A percentile compares a stretch with the other conserved stretches of the same genome.
Evolutionary conservation across 2,113 vertebrate genomes (phyloP).

Genomic region (Turnix velox): DNA sequence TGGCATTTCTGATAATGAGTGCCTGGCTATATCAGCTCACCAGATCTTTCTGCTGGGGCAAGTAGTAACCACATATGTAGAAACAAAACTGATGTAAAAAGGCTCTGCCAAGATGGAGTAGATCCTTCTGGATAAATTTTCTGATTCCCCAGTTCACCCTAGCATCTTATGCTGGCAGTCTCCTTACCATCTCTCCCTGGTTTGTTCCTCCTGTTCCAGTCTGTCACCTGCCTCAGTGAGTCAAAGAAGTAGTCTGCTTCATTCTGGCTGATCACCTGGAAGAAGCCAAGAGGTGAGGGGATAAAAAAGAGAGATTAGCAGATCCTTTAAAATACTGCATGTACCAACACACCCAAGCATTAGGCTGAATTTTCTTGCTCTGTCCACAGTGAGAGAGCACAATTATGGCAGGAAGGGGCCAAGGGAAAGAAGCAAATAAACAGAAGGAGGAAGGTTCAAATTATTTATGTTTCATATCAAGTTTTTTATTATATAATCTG

Average conservation of each 20-base stretch:
- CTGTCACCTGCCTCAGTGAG: constrained; percentile 85
- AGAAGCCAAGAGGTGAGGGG: background rate
- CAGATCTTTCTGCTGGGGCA: background rate
- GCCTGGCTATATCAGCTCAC: background rate
- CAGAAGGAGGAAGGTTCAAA: background rate
- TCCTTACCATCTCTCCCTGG: constrained; percentile 83
- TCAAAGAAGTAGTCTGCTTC: constrained; percentile 95
- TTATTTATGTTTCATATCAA: background rate
- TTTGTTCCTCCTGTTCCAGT: constrained; percentile 86
- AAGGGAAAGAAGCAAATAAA: background rate
- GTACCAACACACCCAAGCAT: background rate
- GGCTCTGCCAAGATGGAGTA: background rate
- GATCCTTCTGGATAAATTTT: background rate
- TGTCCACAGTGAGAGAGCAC: background rate
- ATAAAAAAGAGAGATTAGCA: background rate
- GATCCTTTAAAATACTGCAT: background rate
- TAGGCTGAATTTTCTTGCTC: background rate
- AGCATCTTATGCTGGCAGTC: background rate
- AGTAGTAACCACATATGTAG: background rate
- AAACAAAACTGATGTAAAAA: background rate
- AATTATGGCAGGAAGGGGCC: background rate
- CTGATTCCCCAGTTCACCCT: background rate
- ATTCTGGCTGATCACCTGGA: constrained; percentile 90
- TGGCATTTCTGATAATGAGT: background rate
- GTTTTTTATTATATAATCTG: background rate